Conservation (phyloP, 1,140 invertebrate species). For the Drosophila melanica region DNA sequence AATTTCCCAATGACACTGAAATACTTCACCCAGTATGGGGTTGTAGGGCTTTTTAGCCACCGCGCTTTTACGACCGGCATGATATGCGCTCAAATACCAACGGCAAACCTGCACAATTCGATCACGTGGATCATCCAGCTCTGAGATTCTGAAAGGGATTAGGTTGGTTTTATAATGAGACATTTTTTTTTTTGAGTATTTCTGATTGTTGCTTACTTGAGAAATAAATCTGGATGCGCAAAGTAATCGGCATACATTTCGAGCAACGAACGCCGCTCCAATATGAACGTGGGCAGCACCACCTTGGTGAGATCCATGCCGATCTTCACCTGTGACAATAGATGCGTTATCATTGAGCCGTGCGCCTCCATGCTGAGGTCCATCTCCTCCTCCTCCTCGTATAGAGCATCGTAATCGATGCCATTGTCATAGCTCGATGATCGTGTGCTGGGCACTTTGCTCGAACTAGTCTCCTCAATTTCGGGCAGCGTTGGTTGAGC, state of each 20-base stretch:
- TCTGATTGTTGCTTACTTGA: conserved; percentile 88
- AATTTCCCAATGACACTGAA: conserved; percentile 94
- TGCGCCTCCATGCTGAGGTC: conserved; percentile 96
- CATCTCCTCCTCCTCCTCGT: conserved; percentile 94
- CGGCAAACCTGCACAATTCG: conserved; percentile 96
- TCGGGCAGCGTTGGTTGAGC: conserved; percentile 51
- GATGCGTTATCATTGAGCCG: conserved; percentile 96
- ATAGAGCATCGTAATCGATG: conserved; percentile 91
- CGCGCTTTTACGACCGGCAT: conserved; percentile 96
- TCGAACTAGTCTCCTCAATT: conserved; percentile 64
- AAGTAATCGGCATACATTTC: conserved; percentile 99
- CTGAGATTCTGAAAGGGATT: conserved; percentile 88
- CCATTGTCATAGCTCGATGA: conserved; percentile 65
- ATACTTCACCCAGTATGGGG: conserved; percentile 97
- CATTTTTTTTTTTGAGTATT: not conserved
- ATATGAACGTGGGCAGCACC: conserved; percentile 97
- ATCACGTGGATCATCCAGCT: conserved; percentile 92
- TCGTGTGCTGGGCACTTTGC: conserved; percentile 48
- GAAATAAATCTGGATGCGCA: conserved; percentile 97
- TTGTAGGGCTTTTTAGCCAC: conserved; percentile 99
- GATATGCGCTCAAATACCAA: conserved; percentile 99
- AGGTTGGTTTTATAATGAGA: not conserved
- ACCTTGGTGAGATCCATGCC: conserved; percentile 99
- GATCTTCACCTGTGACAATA: conserved; percentile 98
- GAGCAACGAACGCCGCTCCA: conserved; percentile 96